Evolutionary conservation across 2,113 vertebrate genomes (phyloP).

Genomic region (Pterocles gutturalis): DNA sequence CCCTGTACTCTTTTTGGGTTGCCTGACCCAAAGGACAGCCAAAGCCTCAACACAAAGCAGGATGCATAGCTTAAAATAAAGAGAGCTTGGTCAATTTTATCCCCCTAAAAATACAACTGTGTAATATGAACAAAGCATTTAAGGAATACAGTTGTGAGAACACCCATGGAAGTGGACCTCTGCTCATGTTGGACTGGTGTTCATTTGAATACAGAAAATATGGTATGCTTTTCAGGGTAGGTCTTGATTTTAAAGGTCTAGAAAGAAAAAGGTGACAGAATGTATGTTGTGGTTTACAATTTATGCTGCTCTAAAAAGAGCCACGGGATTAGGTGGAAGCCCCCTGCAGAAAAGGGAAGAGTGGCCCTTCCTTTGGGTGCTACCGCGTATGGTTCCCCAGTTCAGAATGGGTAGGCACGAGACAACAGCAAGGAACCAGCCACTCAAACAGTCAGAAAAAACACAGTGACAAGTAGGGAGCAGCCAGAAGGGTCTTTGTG

Average conservation of each 20-base stretch:
- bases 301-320: background rate
- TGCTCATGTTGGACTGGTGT: too few relatives aligned
- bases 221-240: fast-evolving
- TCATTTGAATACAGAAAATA: background rate
- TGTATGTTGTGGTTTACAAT: background rate
- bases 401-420: background rate
- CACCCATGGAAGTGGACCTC: background rate
- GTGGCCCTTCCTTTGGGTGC: background rate
- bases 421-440: background rate
- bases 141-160: background rate
- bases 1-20: too few relatives aligned
- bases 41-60: background rate
- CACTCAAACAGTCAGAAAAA: background rate
- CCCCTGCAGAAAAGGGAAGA: background rate
- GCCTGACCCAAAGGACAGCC: too few relatives aligned
- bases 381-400: background rate
- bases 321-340: background rate
- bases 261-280: background rate
- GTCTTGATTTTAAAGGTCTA: background rate
- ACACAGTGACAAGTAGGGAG: background rate
- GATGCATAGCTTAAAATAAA: background rate
- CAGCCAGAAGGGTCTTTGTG: background rate
- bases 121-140: background rate
- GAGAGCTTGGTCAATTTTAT: background rate
- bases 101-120: background rate